Evolutionary conservation across 2,888 invertebrate species (phyloP).

Genomic region (Frankliniella fusca): DNA sequence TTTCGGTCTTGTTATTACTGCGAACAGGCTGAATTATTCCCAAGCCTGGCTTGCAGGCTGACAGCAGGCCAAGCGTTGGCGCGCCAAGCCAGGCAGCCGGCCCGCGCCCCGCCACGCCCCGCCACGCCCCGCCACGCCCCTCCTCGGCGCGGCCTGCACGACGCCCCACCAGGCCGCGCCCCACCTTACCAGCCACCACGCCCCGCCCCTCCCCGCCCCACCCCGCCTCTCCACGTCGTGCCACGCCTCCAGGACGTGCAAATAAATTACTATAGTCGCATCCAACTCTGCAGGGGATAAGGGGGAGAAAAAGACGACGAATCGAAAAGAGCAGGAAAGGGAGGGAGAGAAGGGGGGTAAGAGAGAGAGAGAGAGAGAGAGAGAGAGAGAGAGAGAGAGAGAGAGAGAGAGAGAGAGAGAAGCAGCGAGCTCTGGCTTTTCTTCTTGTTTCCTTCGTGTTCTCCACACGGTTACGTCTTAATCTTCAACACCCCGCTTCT

Average conservation of each 20-base stretch:
- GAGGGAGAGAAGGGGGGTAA: neutral
- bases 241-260: neutral
- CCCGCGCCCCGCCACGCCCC: no score
- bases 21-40: neutral
- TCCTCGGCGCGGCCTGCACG: no score
- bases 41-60: neutral
- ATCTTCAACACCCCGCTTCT: neutral
- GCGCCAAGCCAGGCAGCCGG: no score
- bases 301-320: neutral
- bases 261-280: neutral
- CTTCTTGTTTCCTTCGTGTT: slow-evolving; percentile 20
- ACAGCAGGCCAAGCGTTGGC: no score
- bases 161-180: neutral
- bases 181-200: no score
- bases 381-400: slow-evolving; percentile 8
- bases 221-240: neutral
- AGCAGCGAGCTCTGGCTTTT: neutral
- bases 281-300: neutral
- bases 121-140: neutral
- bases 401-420: slow-evolving; percentile 24
- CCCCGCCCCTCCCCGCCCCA: neutral
- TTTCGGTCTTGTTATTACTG: no score
- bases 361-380: neutral
- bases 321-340: neutral
- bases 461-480: slow-evolving; percentile 22